Percentiles rank a stretch among this genome's conserved stretches.
These are phyloP conservation scores for Aporophyla lueneburgensis DNA, from an alignment of 2,888 invertebrate genomes.

Conservation along the genomic window DNA sequence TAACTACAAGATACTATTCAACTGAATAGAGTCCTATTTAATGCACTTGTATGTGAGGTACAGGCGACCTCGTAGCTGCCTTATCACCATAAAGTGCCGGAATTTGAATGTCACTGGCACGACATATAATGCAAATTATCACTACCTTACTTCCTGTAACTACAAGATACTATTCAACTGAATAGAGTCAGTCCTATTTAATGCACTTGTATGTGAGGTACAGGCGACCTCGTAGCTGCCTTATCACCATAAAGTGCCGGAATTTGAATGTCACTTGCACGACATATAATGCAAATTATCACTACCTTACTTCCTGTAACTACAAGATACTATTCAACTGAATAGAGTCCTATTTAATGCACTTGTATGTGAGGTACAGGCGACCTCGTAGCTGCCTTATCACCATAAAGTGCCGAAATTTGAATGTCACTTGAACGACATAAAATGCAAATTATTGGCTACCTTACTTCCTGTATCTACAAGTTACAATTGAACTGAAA, in stretches of 20 bases:
- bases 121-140: background rate
- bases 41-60: background rate
- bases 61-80: background rate
- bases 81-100: no score
- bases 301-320: background rate
- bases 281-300: background rate
- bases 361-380: background rate
- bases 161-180: background rate
- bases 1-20: background rate
- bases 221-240: background rate
- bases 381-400: background rate
- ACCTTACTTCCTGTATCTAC: background rate
- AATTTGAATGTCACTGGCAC: background rate
- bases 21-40: no score
- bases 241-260: no score
- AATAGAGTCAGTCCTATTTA: no score
- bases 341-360: background rate
- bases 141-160: background rate
- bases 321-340: slow-evolving; percentile 1
- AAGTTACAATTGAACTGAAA: background rate
- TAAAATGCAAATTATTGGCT: background rate
- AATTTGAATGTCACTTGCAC: background rate
- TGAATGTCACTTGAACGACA: background rate
- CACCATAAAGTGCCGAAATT: background rate
- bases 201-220: background rate